Evolutionary conservation across 2,888 invertebrate genomes (phyloP), one percentile per base, ranked within the genome.

Genomic region (Ypsolopha sequella): DNA sequence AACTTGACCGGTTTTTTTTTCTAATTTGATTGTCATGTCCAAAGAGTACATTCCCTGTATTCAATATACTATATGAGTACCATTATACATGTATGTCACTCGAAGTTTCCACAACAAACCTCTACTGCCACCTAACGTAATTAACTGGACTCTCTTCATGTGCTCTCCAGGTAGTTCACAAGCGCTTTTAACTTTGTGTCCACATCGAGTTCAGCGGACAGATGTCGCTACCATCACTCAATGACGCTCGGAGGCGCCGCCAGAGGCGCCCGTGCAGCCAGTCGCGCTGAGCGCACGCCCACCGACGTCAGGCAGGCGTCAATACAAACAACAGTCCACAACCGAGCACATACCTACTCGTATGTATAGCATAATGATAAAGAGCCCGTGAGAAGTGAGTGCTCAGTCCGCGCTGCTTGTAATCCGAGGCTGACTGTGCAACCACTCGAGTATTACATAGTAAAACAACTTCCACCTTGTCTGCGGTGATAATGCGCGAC

Each of bases 281-380:
- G 48, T 50, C 58, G 54, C 61, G 51, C 60, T 67, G 62, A 70
- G 80, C 82, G 80, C 80, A 78, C 68, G 73, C 65, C 61, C 64
- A 60, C 61, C 63, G 63, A 79, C 80, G 80, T 84, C 84, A 80
- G 63, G 59, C 60, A 63, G 63, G 79, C 80, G 81, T 85, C 84
- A 81, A 85, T 85, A 82, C 79, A 80, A 85, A 81, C 75, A 50
- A 45, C 70, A 68, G 64, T 68, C 61, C 65, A 72, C 67, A 68
- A 70, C 69, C 66, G 70, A 66, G 68, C 67, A 66, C 66, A 66
- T 70, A 13, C 34, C n/a, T 66, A 65, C 63, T 66, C 68, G 66
- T 61, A 74, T 66, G 74, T 80, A 79, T 75, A 73, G 70, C 63
- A 60, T 63, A n/a, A 66, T 67, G 65, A 69, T 73, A 76, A 71